A percentile compares a stretch with the other conserved stretches of the same genome.
These are phyloP conservation scores for Motacilla alba DNA, from an alignment of 2,113 vertebrate genomes.

Conservation along the genomic window DNA sequence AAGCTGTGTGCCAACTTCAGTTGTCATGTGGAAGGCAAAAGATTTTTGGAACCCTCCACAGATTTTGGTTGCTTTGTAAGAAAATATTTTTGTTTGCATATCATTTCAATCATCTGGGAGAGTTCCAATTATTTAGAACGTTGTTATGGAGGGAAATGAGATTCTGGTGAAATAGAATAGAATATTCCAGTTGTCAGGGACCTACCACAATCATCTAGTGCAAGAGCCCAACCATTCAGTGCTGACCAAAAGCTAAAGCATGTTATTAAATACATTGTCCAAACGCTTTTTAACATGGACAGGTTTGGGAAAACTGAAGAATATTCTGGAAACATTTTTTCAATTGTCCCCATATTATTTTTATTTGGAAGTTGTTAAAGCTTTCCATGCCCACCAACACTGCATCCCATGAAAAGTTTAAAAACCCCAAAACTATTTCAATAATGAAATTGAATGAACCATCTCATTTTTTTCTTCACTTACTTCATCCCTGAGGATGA, in stretches of 20 bases:
- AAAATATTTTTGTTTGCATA: background rate
- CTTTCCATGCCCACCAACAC: background rate
- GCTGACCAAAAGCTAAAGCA: background rate
- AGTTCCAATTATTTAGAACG: background rate
- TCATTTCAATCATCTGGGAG: background rate
- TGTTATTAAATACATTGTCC: background rate
- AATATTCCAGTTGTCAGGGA: background rate
- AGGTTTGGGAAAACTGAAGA: background rate
- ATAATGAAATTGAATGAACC: background rate
- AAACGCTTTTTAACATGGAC: background rate
- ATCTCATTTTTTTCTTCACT: background rate
- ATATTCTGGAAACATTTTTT: background rate
- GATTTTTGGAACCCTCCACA: background rate
- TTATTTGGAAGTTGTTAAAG: background rate
- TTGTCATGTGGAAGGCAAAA: background rate
- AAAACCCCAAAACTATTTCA: background rate
- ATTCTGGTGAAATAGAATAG: background rate
- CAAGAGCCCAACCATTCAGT: background rate
- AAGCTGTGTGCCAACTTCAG: background rate
- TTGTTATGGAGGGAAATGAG: background rate
- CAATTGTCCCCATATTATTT: background rate
- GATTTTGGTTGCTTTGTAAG: background rate
- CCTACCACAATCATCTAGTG: background rate
- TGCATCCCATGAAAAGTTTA: background rate
- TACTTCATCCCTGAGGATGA: background rate